Percentiles rank a stretch among this genome's conserved stretches.
phyloP scores from a whole-genome alignment of 92 coral and sea anemone genomes.

The Muricea muricata region DNA sequence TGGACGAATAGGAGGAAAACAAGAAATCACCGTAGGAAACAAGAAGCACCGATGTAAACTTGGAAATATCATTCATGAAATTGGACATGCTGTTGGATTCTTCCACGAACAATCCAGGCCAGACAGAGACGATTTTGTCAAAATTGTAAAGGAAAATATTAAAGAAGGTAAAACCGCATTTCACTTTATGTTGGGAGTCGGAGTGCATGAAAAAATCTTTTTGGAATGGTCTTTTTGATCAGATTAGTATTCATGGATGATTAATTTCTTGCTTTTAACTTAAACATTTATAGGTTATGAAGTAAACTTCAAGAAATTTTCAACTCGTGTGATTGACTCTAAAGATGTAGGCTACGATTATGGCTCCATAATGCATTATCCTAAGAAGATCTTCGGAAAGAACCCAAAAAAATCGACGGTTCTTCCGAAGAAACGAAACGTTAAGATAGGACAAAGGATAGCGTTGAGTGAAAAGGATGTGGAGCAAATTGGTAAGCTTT shows the following conservation, averaged over 20 bases:
- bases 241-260: no score
- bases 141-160: background rate
- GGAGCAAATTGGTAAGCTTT: constrained; percentile 81
- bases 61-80: constrained; percentile 95
- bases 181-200: background rate
- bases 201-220: no score
- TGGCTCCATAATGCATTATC: constrained; percentile 96
- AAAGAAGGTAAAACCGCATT: background rate
- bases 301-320: constrained; percentile 83
- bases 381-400: constrained; percentile 80
- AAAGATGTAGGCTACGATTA: constrained; percentile 89
- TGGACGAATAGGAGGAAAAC: constrained; percentile 87
- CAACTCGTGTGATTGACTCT: constrained; percentile 83
- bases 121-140: constrained; percentile 58
- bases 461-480: constrained; percentile 85
- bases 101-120: constrained; percentile 98
- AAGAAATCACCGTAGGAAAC: constrained; percentile 83
- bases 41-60: constrained; percentile 73
- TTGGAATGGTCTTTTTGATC: no score
- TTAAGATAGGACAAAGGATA: constrained; percentile 78
- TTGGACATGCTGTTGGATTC: constrained; percentile 92
- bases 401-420: constrained; percentile 72
- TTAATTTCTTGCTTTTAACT: background rate
- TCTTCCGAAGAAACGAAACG: constrained; percentile 23
- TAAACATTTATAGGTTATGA: constrained; percentile 74